Conservation (phyloP, 1,140 invertebrate species). For the Brachionus paranguensis region DNA sequence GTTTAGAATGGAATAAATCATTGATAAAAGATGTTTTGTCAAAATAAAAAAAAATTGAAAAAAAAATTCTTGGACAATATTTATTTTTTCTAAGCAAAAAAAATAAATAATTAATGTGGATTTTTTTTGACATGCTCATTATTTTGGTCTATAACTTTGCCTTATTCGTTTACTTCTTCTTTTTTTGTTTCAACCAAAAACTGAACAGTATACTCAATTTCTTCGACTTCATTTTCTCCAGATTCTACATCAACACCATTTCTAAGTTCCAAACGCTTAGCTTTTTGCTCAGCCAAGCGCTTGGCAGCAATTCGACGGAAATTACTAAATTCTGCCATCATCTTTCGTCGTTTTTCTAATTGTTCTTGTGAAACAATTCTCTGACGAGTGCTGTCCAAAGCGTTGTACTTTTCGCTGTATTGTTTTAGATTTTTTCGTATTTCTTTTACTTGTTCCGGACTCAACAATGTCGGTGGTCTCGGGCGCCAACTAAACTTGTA, state of each 20-base stretch:
- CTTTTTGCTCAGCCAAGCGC: neutral
- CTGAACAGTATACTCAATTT: slow-evolving; percentile 37
- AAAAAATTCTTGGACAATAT: neutral
- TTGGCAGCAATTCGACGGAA: neutral
- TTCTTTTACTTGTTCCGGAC: slow-evolving; percentile 59
- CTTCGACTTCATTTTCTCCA: neutral
- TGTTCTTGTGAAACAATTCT: neutral
- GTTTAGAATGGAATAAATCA: too few relatives aligned
- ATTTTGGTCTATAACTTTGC: neutral
- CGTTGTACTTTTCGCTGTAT: slow-evolving; percentile 29
- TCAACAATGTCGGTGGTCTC: slow-evolving; percentile 75
- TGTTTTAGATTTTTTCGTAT: slow-evolving; percentile 22
- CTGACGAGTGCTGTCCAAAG: neutral
- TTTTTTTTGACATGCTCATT: neutral
- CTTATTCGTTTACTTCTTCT: slow-evolving; percentile 30
- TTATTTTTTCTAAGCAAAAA: neutral
- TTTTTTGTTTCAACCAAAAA: slow-evolving; percentile 36
- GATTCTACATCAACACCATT: slow-evolving; percentile 12
- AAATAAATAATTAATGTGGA: neutral
- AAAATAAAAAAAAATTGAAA: neutral
- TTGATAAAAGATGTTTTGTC: neutral
- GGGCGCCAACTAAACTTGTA: slow-evolving; percentile 94
- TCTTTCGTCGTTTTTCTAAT: slow-evolving; percentile 16
- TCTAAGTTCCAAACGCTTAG: slow-evolving; percentile 5
- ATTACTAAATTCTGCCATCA: slow-evolving; percentile 15